A percentile compares a stretch with the other conserved stretches of the same genome.
These are phyloP conservation scores for Phataginus tetradactyla DNA, from an alignment of 2,797 vertebrate genomes.

Conservation along the genomic window DNA sequence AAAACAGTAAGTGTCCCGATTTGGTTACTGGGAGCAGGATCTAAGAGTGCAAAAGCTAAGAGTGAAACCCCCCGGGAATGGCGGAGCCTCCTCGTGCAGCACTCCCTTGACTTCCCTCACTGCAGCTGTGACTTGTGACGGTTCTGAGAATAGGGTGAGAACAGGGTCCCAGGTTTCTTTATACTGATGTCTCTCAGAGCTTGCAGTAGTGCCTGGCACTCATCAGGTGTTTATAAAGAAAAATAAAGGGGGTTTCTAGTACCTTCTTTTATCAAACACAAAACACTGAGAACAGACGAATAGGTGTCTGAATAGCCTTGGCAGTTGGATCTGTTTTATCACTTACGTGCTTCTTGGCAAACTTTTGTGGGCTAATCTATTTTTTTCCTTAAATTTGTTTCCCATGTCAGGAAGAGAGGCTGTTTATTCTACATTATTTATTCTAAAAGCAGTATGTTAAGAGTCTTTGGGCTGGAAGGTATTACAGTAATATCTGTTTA, in stretches of 20 bases:
- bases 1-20: not conserved
- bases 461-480: not conserved
- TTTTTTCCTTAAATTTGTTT: not conserved
- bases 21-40: not conserved
- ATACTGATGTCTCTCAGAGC: not conserved
- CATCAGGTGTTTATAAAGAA: not conserved
- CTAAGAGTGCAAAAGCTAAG: not conserved
- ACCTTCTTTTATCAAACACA: not conserved
- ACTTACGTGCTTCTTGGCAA: constrained; percentile 27
- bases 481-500: not conserved
- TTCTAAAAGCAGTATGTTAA: constrained; percentile 43
- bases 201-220: not conserved
- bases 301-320: not conserved
- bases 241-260: not conserved
- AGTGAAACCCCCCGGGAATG: not conserved
- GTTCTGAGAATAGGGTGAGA: not conserved
- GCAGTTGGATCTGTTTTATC: not conserved
- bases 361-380: not conserved
- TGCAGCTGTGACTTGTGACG: not conserved
- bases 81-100: not conserved
- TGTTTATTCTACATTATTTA: constrained; percentile 21
- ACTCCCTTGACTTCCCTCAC: not conserved
- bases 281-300: not conserved
- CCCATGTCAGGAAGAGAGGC: not conserved
- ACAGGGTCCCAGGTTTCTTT: not conserved